Percentiles rank a stretch among this genome's conserved stretches.
These are phyloP conservation scores for Cylindroiulus punctatus DNA, from an alignment of 2,888 invertebrate species.

Conservation along the genomic window DNA sequence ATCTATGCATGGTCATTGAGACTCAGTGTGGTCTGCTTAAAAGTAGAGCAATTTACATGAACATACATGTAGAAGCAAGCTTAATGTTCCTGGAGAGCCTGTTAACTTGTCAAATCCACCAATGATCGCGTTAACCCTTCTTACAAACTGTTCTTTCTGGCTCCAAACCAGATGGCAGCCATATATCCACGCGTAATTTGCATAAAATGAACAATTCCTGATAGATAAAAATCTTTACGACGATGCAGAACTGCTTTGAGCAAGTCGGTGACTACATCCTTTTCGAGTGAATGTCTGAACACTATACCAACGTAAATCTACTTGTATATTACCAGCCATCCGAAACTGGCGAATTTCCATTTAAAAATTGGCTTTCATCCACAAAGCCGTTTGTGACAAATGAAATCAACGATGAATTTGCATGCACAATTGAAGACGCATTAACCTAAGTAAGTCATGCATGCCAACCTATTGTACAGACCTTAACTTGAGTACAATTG, in stretches of 20 bases:
- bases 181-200: neutral
- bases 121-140: neutral
- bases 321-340: too few species aligned
- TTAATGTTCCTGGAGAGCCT: neutral
- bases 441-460: too few species aligned
- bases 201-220: conserved; percentile 2
- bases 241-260: neutral
- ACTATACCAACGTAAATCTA: neutral
- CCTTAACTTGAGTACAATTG: too few species aligned
- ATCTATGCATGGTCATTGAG: neutral
- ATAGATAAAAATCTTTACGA: neutral
- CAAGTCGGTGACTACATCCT: neutral
- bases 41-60: neutral
- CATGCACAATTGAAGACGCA: neutral
- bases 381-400: neutral
- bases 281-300: neutral
- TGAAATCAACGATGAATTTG: neutral
- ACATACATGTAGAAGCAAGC: neutral
- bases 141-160: conserved; percentile 2
- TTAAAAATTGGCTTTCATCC: neutral
- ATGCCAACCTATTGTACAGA: too few species aligned
- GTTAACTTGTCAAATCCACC: neutral
- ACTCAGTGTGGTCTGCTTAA: neutral
- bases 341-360: conserved; percentile 13
- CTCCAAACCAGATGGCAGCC: neutral